phyloP scores from a whole-genome alignment of 92 coral and sea anemone genomes.

The Bergia puertoricense region DNA sequence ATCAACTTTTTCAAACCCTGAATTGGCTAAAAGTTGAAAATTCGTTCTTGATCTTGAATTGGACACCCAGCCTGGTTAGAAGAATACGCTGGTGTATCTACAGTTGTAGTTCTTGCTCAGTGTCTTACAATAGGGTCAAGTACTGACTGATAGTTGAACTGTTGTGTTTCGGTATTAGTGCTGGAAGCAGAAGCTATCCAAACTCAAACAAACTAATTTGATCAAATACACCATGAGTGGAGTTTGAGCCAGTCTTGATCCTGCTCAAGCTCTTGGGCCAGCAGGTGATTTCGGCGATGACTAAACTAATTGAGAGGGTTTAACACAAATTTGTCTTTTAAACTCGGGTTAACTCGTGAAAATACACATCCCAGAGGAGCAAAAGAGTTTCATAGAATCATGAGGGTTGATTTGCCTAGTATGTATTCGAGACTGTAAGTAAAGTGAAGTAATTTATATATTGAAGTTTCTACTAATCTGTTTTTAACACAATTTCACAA shows the following conservation, averaged over 20 bases:
- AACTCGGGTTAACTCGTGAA: neutral
- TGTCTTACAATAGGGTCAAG: neutral
- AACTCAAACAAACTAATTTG: slow-evolving; percentile 46
- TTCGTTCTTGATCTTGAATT: neutral
- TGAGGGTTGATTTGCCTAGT: neutral
- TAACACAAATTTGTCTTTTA: neutral
- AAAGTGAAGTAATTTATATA: neutral
- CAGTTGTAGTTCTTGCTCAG: neutral
- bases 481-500: no score
- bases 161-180: slow-evolving; percentile 1
- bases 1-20: neutral
- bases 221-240: slow-evolving; percentile 24
- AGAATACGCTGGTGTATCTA: no score
- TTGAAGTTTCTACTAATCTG: neutral
- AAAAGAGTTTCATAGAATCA: neutral
- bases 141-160: neutral
- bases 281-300: slow-evolving; percentile 23
- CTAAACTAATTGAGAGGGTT: slow-evolving; percentile 17
- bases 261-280: slow-evolving; percentile 13
- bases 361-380: neutral
- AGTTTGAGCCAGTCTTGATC: slow-evolving; percentile 42
- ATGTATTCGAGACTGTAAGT: neutral
- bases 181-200: slow-evolving; percentile 6
- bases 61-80: neutral
- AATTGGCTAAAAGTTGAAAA: neutral